These are phyloP conservation scores for Oryzias melastigma DNA, from an alignment of 2,113 vertebrate genomes.

Conservation along the genomic window DNA sequence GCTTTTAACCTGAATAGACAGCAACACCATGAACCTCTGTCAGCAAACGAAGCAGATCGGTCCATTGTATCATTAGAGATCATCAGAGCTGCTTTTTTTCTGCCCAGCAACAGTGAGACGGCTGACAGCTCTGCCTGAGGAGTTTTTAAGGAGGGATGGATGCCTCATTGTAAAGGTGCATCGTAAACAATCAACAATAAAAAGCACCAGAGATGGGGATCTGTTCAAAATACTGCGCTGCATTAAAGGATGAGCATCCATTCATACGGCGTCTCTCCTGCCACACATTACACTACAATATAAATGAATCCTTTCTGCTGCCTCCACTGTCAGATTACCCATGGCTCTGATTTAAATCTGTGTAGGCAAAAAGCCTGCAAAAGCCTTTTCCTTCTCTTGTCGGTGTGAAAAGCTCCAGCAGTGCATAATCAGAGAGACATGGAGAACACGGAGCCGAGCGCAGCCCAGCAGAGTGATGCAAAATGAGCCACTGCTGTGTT, in stretches of 20 bases:
- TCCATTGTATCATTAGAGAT: constrained; percentile 4
- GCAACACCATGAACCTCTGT: neutral
- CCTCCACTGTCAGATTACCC: neutral
- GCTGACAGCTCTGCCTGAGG: constrained; percentile 8
- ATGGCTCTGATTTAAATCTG: constrained; percentile 10
- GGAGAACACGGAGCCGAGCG: constrained; percentile 33
- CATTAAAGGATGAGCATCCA: neutral
- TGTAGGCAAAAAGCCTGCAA: constrained; percentile 6
- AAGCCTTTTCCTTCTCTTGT: neutral
- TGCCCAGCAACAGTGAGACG: constrained; percentile 53
- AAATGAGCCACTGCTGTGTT: constrained; percentile 47
- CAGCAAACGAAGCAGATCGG: neutral
- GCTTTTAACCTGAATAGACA: neutral
- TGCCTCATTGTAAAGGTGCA: neutral
- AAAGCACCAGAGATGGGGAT: no score
- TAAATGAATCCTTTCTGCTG: neutral
- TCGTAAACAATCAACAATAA: neutral
- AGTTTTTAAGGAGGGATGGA: neutral
- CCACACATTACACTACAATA: neutral
- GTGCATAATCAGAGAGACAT: constrained; percentile 51
- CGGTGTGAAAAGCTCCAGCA: constrained; percentile 24
- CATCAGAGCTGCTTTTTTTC: constrained; percentile 26
- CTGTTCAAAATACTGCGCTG: neutral
- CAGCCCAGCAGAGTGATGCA: constrained; percentile 41
- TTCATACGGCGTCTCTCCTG: neutral